A percentile compares a stretch with the other conserved stretches of the same genome.
Conservation (phyloP, 2,888 invertebrate species). For the Heliothis peltigera region DNA sequence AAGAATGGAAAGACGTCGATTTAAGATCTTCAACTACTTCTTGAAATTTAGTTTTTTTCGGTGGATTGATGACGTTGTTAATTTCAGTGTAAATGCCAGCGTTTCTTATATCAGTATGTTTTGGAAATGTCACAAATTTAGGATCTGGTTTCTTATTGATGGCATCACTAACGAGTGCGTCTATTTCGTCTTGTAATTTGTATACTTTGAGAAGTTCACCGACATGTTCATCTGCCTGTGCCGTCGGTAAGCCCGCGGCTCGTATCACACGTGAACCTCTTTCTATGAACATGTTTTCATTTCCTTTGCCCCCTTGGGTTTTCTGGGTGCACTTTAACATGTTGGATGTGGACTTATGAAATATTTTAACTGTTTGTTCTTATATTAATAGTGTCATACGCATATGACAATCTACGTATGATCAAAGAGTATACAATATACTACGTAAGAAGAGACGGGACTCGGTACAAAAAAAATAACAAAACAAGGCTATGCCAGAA, state of each 20-base stretch:
- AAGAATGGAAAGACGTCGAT: slow-evolving; percentile 13
- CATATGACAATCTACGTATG: no score
- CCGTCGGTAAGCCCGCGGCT: slow-evolving; percentile 66
- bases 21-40: slow-evolving; percentile 40
- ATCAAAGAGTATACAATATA: no score
- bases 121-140: slow-evolving; percentile 35
- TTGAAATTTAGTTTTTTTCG: slow-evolving; percentile 66
- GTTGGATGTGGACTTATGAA: neutral
- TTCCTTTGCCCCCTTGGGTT: slow-evolving; percentile 70
- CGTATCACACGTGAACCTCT: slow-evolving; percentile 62
- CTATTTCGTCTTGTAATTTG: slow-evolving; percentile 68
- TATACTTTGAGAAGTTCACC: slow-evolving; percentile 60
- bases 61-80: slow-evolving; percentile 63
- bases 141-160: slow-evolving; percentile 51
- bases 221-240: slow-evolving; percentile 54
- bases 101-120: slow-evolving; percentile 57
- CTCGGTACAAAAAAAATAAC: no score
- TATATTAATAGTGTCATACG: no score
- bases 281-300: slow-evolving; percentile 69
- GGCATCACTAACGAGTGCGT: slow-evolving; percentile 67
- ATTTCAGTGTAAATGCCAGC: slow-evolving; percentile 58
- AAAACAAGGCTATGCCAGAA: no score
- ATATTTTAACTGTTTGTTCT: neutral
- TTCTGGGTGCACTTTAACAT: slow-evolving; percentile 18
- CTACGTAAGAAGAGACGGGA: no score